These are phyloP conservation scores for Aproaerema taeniolella DNA, from an alignment of 2,888 invertebrate species.

Conservation along the genomic window DNA sequence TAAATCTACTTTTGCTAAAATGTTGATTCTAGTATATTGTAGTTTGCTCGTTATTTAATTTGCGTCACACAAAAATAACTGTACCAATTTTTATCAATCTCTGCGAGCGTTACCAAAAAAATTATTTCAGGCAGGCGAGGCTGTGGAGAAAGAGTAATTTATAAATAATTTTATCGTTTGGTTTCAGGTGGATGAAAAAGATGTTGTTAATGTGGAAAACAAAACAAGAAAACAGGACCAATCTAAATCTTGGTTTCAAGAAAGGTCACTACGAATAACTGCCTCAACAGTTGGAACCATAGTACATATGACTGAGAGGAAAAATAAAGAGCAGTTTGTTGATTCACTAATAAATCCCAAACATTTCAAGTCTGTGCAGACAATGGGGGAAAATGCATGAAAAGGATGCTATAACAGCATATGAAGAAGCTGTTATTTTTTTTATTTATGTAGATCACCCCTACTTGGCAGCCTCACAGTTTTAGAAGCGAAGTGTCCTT, in stretches of 20 bases:
- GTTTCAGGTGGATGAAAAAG: no score
- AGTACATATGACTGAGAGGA: slow-evolving; percentile 2
- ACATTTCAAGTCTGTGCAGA: neutral
- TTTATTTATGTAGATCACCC: slow-evolving; percentile 1
- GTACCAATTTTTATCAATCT: no score
- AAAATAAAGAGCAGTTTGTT: neutral
- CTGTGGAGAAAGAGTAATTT: no score
- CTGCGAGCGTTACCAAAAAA: neutral
- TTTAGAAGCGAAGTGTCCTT: neutral
- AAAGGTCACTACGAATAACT: slow-evolving; percentile 6
- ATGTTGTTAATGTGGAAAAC: no score
- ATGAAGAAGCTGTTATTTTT: slow-evolving; percentile 4
- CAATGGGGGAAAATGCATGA: neutral
- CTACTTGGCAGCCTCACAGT: slow-evolving; percentile 6
- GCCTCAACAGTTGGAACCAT: slow-evolving; percentile 8
- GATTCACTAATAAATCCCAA: slow-evolving; percentile 1
- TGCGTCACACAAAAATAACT: no score
- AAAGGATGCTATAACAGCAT: slow-evolving; percentile 3
- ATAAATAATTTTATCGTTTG: no score
- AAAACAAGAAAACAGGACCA: neutral
- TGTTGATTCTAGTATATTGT: no score
- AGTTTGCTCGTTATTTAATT: no score
- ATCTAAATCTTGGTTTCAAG: slow-evolving; percentile 6
- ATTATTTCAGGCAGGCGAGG: neutral
- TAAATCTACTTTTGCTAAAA: no score